phyloP scores from a whole-genome alignment of 2,888 invertebrate species.

The Melanargia galathea region DNA sequence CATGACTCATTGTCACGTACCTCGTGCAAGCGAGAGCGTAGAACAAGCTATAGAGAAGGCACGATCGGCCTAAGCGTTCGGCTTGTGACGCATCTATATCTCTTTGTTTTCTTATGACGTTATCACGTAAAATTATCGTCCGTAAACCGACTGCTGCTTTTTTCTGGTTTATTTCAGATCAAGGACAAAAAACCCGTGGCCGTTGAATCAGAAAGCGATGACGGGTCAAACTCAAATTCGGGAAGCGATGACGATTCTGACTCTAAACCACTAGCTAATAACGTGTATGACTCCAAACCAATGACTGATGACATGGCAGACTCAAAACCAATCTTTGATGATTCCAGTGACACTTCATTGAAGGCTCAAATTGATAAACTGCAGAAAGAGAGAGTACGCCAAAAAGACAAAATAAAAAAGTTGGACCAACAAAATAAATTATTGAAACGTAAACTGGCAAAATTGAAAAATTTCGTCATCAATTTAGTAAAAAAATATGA shows the following conservation, averaged over 20 bases:
- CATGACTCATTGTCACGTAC: too few relatives aligned
- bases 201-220: conserved; percentile 12
- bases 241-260: conserved; percentile 3
- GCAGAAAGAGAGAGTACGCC: conserved; percentile 1
- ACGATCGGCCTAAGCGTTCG: too few relatives aligned
- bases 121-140: too few relatives aligned
- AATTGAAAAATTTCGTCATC: conserved; percentile 14
- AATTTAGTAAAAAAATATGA: conserved; percentile 15
- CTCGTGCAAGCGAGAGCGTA: too few relatives aligned
- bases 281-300: background rate
- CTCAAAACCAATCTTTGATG: background rate
- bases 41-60: too few relatives aligned
- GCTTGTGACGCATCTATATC: too few relatives aligned
- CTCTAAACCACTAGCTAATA: background rate
- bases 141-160: too few relatives aligned
- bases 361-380: conserved; percentile 1
- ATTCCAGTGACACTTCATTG: background rate
- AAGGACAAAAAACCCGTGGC: background rate
- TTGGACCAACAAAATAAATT: conserved; percentile 5
- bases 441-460: conserved; percentile 7
- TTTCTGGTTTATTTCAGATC: background rate
- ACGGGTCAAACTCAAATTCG: background rate
- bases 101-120: too few relatives aligned
- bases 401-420: conserved; percentile 4
- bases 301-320: background rate